Conservation (phyloP, 1,140 invertebrate genomes). For the Agrypnia vestita region DNA sequence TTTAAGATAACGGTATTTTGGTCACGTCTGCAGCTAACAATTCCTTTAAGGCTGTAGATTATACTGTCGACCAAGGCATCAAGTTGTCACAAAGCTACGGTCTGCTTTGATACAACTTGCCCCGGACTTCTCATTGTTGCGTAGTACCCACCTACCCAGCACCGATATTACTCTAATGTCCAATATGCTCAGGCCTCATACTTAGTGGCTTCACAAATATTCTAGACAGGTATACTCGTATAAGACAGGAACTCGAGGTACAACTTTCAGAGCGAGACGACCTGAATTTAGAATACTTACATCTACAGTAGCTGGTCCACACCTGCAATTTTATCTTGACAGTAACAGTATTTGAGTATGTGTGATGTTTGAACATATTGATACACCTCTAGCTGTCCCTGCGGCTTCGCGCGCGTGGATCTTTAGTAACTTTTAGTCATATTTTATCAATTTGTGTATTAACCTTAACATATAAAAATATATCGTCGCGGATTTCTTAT, state of each 20-base stretch:
- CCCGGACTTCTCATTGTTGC: slow-evolving; percentile 34
- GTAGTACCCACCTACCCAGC: not conserved
- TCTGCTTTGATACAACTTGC: slow-evolving; percentile 47
- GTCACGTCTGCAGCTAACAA: not conserved
- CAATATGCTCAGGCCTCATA: slow-evolving; percentile 4
- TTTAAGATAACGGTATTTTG: not conserved
- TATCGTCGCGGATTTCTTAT: too few relatives aligned
- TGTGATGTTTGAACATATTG: too few relatives aligned
- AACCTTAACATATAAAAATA: too few relatives aligned
- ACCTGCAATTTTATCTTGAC: too few relatives aligned
- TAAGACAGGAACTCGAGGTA: slow-evolving; percentile 6
- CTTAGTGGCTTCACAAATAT: slow-evolving; percentile 25
- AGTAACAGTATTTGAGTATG: too few relatives aligned
- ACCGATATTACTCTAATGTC: slow-evolving; percentile 15
- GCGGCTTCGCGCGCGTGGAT: too few relatives aligned
- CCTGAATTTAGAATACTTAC: not conserved
- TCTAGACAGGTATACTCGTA: slow-evolving; percentile 10
- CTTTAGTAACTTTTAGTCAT: too few relatives aligned
- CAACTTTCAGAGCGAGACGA: slow-evolving; percentile 13
- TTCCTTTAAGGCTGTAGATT: not conserved
- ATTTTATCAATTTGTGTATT: too few relatives aligned
- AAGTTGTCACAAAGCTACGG: slow-evolving; percentile 37
- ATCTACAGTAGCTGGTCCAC: too few relatives aligned
- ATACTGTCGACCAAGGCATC: slow-evolving; percentile 34
- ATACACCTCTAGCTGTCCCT: too few relatives aligned